Conservation (phyloP, 2,888 invertebrate species). For the Lasius fuliginosus region DNA sequence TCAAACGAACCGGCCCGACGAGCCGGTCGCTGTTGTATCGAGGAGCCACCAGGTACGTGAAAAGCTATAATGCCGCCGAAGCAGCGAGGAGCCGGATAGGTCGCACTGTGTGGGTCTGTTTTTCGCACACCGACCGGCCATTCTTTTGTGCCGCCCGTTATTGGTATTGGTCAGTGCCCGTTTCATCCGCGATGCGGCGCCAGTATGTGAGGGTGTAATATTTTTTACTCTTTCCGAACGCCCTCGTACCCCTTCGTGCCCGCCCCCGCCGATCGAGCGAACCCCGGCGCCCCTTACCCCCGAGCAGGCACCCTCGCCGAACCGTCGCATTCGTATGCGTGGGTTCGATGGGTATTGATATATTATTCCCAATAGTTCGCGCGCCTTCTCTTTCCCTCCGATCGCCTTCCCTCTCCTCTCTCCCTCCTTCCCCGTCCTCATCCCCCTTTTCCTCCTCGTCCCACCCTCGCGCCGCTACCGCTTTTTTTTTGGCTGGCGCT, state of each 20-base stretch:
- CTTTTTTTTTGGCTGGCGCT: constrained; percentile 81
- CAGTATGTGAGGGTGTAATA: constrained; percentile 84
- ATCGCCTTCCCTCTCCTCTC: constrained; percentile 45
- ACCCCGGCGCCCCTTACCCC: constrained; percentile 71
- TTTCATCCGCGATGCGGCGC: constrained; percentile 82
- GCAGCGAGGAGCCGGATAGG: constrained; percentile 65
- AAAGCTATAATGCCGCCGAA: constrained; percentile 78
- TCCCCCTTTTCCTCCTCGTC: constrained; percentile 21
- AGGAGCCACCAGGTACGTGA: constrained; percentile 76
- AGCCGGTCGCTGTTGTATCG: constrained; percentile 63
- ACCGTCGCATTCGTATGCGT: constrained; percentile 85
- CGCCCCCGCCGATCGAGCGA: constrained; percentile 64
- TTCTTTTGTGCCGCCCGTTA: constrained; percentile 82
- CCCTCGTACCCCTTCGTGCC: constrained; percentile 71
- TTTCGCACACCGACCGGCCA: constrained; percentile 80
- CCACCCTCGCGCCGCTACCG: constrained; percentile 52
- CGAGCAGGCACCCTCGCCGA: constrained; percentile 67
- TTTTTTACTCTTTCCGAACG: constrained; percentile 84
- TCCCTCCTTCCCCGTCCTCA: constrained; percentile 60
- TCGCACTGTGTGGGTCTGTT: constrained; percentile 74
- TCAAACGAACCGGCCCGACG: constrained; percentile 55
- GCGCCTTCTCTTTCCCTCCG: constrained; percentile 75
- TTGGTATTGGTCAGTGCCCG: constrained; percentile 84
- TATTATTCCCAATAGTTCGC: constrained; percentile 86
- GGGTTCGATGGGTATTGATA: constrained; percentile 86